A percentile compares a stretch with the other conserved stretches of the same genome.
phyloP scores from a whole-genome alignment of 2,797 vertebrate genomes.

The Scomberomorus guttatus region DNA sequence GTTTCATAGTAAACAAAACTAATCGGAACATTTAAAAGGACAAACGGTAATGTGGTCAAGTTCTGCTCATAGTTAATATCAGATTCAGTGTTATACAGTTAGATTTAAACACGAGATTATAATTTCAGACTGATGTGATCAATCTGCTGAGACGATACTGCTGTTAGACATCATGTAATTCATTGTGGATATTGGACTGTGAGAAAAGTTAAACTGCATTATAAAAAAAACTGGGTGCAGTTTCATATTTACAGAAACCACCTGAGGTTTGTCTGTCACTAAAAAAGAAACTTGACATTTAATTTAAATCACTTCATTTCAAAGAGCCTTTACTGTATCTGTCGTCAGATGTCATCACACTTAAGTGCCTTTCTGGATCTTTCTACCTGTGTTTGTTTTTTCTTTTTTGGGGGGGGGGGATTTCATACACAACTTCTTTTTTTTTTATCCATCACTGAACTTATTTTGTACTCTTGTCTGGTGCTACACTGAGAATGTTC shows the following conservation, averaged over 20 bases:
- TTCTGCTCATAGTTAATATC: too few species aligned
- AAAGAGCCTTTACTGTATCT: conserved; percentile 53
- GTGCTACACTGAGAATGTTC: conserved; percentile 80
- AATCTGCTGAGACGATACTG: background rate
- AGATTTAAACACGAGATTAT: too few species aligned
- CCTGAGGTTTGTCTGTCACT: background rate
- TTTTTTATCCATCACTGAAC: conserved; percentile 48
- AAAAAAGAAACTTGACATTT: conserved; percentile 27
- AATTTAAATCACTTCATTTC: conserved; percentile 43
- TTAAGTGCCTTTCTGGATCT: conserved; percentile 81
- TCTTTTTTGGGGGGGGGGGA: background rate
- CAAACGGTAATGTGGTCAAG: background rate
- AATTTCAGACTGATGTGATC: background rate
- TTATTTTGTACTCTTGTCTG: conserved; percentile 75
- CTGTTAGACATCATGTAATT: background rate
- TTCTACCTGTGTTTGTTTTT: conserved; percentile 60
- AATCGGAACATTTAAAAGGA: background rate
- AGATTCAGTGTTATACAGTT: too few species aligned
- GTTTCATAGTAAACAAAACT: too few species aligned
- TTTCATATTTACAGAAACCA: conserved; percentile 9
- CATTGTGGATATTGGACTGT: background rate
- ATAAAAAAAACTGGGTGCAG: background rate
- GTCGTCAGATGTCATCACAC: conserved; percentile 59
- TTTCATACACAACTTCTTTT: conserved; percentile 30
- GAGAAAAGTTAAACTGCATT: background rate